These are phyloP conservation scores for Phalloptychus januarius DNA, from an alignment of 2,797 vertebrate species.

Conservation along the genomic window DNA sequence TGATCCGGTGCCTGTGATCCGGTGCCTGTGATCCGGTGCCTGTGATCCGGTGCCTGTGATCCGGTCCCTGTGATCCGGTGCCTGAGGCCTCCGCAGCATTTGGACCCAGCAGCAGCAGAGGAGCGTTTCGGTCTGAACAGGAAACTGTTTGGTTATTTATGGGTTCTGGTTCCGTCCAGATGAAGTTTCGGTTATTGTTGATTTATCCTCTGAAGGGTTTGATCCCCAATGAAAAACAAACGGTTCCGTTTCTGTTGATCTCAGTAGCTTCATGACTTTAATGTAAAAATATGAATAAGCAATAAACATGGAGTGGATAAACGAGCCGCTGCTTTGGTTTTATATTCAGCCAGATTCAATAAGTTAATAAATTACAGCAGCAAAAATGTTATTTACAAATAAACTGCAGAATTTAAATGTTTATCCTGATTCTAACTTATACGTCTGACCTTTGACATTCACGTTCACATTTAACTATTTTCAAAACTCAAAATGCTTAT, in stretches of 20 bases:
- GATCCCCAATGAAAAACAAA: constrained; percentile 40
- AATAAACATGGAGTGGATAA: constrained; percentile 69
- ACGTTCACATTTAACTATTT: neutral
- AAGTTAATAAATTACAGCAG: neutral
- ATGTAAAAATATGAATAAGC: constrained; percentile 63
- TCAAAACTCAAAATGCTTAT: neutral
- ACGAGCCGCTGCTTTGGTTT: neutral
- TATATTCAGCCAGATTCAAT: neutral
- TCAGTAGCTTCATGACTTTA: constrained; percentile 45
- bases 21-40: constrained; percentile 7
- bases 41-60: neutral
- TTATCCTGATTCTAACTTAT: neutral
- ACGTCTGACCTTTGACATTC: neutral
- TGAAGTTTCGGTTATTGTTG: constrained; percentile 26
- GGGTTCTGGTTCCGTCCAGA: constrained; percentile 41
- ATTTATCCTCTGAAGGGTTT: constrained; percentile 51
- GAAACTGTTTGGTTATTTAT: constrained; percentile 44
- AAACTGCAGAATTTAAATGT: neutral
- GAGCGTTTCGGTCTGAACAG: constrained; percentile 8
- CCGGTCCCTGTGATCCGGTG: constrained; percentile 2
- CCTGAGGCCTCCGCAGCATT: constrained; percentile 12
- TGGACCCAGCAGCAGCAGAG: neutral
- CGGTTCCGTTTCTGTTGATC: constrained; percentile 40
- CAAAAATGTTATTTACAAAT: neutral
- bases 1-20: constrained; percentile 11